A percentile compares a stretch with the other conserved stretches of the same genome.
These are phyloP conservation scores for Aegotheles bennettii DNA, from an alignment of 2,113 vertebrate genomes.

Conservation along the genomic window DNA sequence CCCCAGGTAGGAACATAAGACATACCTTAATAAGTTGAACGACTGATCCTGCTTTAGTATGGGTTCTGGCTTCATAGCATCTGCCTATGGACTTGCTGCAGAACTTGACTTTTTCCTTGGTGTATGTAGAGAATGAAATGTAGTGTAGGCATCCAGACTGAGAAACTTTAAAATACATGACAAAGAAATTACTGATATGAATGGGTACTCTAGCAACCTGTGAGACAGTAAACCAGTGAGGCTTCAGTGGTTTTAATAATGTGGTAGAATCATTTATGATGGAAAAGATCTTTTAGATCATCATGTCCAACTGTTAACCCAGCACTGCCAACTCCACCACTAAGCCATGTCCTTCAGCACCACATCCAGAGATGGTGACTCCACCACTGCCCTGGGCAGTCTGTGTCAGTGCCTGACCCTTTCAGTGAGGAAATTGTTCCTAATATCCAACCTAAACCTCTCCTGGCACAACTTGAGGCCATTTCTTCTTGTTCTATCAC, in stretches of 20 bases:
- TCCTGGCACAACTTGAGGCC: not conserved
- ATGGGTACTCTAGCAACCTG: not conserved
- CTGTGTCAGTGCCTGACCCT: not conserved
- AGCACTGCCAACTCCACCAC: not conserved
- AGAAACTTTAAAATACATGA: not conserved
- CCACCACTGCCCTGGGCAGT: too few relatives aligned
- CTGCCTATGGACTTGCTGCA: not conserved
- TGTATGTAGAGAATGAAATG: not conserved
- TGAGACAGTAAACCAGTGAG: not conserved
- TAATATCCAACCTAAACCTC: not conserved
- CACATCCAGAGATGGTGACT: too few relatives aligned
- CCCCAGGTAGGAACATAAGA: conserved; percentile 80
- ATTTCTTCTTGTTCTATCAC: not conserved
- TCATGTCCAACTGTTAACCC: not conserved
- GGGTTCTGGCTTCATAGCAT: rapidly evolving
- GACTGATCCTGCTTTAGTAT: not conserved
- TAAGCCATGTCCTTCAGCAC: not conserved
- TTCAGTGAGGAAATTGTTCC: not conserved
- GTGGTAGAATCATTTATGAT: not conserved
- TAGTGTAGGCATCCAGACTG: rapidly evolving
- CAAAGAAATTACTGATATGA: not conserved
- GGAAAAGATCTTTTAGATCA: not conserved
- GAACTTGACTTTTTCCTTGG: not conserved
- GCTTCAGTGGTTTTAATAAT: not conserved
- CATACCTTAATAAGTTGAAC: rapidly evolving